Base-by-base conservation (phyloP, 2,888 invertebrate genomes). In the Tryphoninae sp. region DNA sequence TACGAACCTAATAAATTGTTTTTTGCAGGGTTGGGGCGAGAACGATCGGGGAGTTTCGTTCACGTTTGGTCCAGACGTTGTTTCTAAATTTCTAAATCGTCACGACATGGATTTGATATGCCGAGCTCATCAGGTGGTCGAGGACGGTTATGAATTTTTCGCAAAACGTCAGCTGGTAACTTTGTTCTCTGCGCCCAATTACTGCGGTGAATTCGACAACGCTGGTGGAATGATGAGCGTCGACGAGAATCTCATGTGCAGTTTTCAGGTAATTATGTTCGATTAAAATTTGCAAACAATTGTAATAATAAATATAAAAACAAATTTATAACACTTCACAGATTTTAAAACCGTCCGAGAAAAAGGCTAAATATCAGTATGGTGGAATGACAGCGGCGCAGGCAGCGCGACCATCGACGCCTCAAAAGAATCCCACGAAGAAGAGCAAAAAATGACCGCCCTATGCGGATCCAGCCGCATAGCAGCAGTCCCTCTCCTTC, bases 211-310 rank as follows among this genome's bases (percentile, higher is more conserved):
- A 92, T 98, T 99, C 90, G 98, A 99, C 92, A 99, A 99, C 92
- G 99, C 99, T 71, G 99, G 99, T 76, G 99, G 98, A 83, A 99
- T 99, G 99, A 99, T 99, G 99, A 98, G 97, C 83, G 99, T 99
- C 45, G 99, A 99, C 92, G 99, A 99, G 92, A 97, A 98, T 82
- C 95, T 99, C 72, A 99, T 99, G 98, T 99, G 99, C 94, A 99
- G 99, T 87, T 99, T 99, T 94, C 99, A 99, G 96, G 98, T 98
- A 91, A 33, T 6, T 33, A 33, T 33, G 7, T 4, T 33, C 2
- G 6, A 2, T 59, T 33, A 26, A 59, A 8, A 42, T 19, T 73
- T 22, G 22, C 45, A 45, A 58, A 61, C 2, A n/a, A 68, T 55
- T 77, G 4, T 42, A 51, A 49, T 19, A 51, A 69, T 45, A 58